Evolutionary conservation across 2,113 vertebrate species (phyloP), one percentile per base, ranked within the genome.

Genomic region (Otus sunia): DNA sequence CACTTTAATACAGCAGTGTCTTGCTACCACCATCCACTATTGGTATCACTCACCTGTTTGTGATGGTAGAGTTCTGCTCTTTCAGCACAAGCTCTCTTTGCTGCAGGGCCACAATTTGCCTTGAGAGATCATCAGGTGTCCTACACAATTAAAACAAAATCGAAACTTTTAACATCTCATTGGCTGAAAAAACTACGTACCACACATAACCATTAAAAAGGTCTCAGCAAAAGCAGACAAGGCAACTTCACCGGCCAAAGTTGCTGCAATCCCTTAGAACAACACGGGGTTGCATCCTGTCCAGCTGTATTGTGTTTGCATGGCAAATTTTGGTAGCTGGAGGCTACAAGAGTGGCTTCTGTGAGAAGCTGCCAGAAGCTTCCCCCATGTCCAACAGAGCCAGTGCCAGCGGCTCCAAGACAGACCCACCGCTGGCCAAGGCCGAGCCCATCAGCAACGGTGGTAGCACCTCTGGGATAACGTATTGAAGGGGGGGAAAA

Each of bases 81-180:
- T 99, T 99, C 95, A 99, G 97, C 52, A 91, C 72, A 59, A 99
- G 98, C 90, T 99, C 99, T 66, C 98, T 98, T 96, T 99, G 99
- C 96, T 99, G 99, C 95, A 99, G 98, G 94, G 99, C 98, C 96
- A 99, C 98, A 43, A 99, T 97, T 85, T 99, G 99, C 94, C 98
- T 98, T 10, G 99, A 99, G 80, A 99, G 98, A 97, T 99, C 99
- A 77, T 99, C 99, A 2, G 99, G 99, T 81, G 98, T 99, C 98
- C 99, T 99, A 77, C 3, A 39, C 71, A 95, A 93, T 27, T 18
- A 82, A 95, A 78, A 92, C 12, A 91, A 74, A 94, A 77, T 0
- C 55, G 43, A 75, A 11, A 30, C 10, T 45, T 75, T 10, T 37
- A 88, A 86, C 0, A 3, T 45, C 73, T 26, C 16, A 26, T 3